These are phyloP conservation scores for Chirona hameri DNA, from an alignment of 2,888 invertebrate genomes.

Conservation along the genomic window DNA sequence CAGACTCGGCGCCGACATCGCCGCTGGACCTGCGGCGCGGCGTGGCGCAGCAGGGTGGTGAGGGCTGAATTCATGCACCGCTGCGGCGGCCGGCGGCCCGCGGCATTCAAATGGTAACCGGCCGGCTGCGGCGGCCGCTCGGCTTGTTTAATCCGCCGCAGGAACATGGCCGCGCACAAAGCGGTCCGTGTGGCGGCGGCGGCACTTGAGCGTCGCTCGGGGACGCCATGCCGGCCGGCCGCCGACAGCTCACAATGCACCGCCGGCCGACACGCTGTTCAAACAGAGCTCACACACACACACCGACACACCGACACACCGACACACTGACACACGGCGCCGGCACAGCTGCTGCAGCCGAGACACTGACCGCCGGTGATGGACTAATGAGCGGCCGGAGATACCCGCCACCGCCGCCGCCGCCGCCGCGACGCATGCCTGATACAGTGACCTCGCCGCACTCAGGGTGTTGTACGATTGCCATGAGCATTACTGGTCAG, in stretches of 20 bases:
- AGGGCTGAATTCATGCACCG: neutral
- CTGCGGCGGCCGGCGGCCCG: neutral
- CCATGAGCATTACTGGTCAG: no score
- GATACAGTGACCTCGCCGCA: no score
- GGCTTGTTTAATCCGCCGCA: neutral
- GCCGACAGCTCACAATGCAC: neutral
- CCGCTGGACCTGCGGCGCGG: conserved; percentile 6
- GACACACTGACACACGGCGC: no score
- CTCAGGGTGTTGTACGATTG: no score
- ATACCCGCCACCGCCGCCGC: no score
- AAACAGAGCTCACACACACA: no score
- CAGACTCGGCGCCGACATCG: neutral
- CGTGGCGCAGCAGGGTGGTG: neutral
- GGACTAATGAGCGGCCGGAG: no score
- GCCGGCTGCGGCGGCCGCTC: neutral
- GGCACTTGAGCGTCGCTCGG: conserved; percentile 1
- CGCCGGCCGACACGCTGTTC: no score
- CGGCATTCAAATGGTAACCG: conserved; percentile 25
- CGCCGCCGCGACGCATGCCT: no score
- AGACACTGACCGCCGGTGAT: no score
- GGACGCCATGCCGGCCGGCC: neutral
- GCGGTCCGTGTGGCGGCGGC: neutral
- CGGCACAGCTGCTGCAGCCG: no score
- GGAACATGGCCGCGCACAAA: conserved; percentile 27
- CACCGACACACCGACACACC: no score